phyloP scores from a whole-genome alignment of 2,888 invertebrate species.

The Hyppa rectilinea region DNA sequence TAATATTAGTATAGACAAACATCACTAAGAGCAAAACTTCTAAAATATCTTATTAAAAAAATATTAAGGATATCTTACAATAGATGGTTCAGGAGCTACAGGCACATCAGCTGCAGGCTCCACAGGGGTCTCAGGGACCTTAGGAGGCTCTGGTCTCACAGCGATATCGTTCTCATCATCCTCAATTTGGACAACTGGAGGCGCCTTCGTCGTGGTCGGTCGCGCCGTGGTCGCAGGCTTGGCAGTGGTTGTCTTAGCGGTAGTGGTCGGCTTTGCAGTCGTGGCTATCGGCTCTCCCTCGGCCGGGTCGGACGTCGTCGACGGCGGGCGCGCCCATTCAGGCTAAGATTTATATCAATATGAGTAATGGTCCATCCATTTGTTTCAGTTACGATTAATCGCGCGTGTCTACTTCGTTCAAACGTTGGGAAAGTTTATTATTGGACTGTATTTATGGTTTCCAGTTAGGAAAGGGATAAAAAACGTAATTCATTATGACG shows the following conservation, averaged over 20 bases:
- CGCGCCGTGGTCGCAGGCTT: slow-evolving; percentile 62
- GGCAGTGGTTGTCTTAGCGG: slow-evolving; percentile 63
- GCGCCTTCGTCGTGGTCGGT: slow-evolving; percentile 52
- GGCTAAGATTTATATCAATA: slow-evolving; percentile 90
- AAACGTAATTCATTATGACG: slow-evolving; percentile 40
- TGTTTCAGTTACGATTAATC: slow-evolving; percentile 72
- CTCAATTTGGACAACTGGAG: slow-evolving; percentile 38
- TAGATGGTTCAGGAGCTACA: slow-evolving; percentile 72
- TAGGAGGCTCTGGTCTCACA: slow-evolving; percentile 66
- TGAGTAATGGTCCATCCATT: slow-evolving; percentile 73
- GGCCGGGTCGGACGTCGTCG: slow-evolving; percentile 91
- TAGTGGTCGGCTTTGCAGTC: slow-evolving; percentile 71
- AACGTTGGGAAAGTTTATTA: slow-evolving; percentile 66
- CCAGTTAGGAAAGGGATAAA: slow-evolving; percentile 39
- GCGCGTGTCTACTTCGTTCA: slow-evolving; percentile 66
- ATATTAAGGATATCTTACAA: slow-evolving; percentile 70
- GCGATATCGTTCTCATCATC: slow-evolving; percentile 69
- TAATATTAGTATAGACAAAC: too few species aligned
- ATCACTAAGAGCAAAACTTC: background rate
- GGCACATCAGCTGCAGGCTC: slow-evolving; percentile 58
- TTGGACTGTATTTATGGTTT: slow-evolving; percentile 63
- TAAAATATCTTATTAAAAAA: background rate
- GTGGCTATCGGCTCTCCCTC: slow-evolving; percentile 83
- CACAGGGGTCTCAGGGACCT: slow-evolving; percentile 66
- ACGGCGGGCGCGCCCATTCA: slow-evolving; percentile 95